Evolutionary conservation across 1,140 invertebrate species (phyloP).

Genomic region (Apis dorsata): DNA sequence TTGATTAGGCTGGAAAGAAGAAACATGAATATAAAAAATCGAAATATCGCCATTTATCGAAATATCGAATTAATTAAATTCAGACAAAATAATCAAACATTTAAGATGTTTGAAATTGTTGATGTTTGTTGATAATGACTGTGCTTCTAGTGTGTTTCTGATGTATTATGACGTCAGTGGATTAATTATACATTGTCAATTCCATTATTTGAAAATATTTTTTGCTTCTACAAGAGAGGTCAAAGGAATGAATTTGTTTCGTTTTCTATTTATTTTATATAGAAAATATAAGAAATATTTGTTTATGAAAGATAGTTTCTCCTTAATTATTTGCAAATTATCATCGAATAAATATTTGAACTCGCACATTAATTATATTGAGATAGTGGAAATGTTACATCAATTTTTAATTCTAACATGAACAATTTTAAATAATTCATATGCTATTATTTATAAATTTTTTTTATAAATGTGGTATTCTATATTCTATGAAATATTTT

Average conservation of each 20-base stretch:
- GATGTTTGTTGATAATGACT: neutral
- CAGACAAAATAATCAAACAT: too few species aligned
- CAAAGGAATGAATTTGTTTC: neutral
- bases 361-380: neutral
- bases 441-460: too few species aligned
- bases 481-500: too few species aligned
- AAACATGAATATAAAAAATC: neutral
- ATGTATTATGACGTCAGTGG: too few species aligned
- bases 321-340: neutral
- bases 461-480: too few species aligned
- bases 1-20: slow-evolving; percentile 33
- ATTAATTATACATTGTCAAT: neutral
- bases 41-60: neutral
- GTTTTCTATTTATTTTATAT: neutral
- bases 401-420: too few species aligned
- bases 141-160: neutral
- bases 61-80: too few species aligned
- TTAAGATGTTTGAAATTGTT: neutral
- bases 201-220: neutral
- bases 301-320: neutral
- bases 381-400: too few species aligned
- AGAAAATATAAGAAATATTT: neutral
- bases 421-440: too few species aligned
- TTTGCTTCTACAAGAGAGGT: neutral
- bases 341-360: neutral